Evolutionary conservation across 2,797 vertebrate genomes (phyloP), one percentile per base, ranked within the genome.

Genomic region (Myotis daubentonii): DNA sequence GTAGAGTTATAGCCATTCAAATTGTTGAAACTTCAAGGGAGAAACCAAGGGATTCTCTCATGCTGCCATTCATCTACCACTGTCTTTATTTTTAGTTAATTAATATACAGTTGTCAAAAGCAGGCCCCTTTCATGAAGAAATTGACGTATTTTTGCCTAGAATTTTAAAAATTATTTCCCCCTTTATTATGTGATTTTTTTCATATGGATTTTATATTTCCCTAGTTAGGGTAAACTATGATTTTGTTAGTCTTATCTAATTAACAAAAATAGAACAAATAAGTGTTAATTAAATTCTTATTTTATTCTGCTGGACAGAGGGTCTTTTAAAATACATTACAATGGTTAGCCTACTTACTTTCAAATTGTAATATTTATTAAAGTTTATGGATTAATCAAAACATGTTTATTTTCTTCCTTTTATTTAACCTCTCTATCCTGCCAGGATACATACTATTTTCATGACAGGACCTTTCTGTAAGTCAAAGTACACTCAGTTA

Each of bases 271-370:
- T 76, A 82, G 49, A 91, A 49, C 25, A 89, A 88, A 47, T 76
- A 90, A 87, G 71, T 30, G 71, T 71, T 92, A 95, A 93, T 93
- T 92, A 66, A 90, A 91, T 97, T 87, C 28, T 95, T 30, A 91
- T 65, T 44, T 23, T 91, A 75, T 80, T 74, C 28, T 89, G 17
- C 30, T 86, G 47, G 62, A 92, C 10, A 57, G 36, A 19, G 16
- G 1, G 28, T 41, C 33, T 47, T 94, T 87, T 89, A 86, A 96
- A 95, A 94, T 30, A 94, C 89, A 80, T 79, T n/a, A 78, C 36
- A 94, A 60, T 41, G 30, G 28, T 72, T 95, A 68, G 53, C 33
- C 66, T 86, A 60, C 41, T 85, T 96, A 75, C 13, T 78, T 85
- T 87, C 65, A 95, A 96, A 79, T 53, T 60, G 2, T 65, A 89